phyloP scores from a whole-genome alignment of 2,888 invertebrate species.

The Philaethria dido region DNA sequence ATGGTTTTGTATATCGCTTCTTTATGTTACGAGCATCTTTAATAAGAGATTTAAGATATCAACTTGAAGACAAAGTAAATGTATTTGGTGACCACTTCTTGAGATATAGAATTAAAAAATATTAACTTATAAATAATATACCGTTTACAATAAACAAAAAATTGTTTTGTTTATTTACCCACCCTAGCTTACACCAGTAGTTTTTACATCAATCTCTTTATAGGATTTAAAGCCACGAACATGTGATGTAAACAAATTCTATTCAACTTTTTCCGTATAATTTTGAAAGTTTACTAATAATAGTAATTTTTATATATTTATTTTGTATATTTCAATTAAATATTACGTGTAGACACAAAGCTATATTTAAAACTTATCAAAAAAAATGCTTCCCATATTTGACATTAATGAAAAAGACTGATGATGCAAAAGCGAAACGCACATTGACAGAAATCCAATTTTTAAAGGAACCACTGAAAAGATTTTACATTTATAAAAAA shows the following conservation, averaged over 20 bases:
- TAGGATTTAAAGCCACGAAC: not conserved
- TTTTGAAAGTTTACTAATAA: not conserved
- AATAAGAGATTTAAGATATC: conserved; percentile 24
- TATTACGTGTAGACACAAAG: not conserved
- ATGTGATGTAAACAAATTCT: not conserved
- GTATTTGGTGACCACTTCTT: conserved; percentile 18
- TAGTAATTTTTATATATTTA: not conserved
- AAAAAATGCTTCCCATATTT: conserved; percentile 25
- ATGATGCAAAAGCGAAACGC: conserved; percentile 43
- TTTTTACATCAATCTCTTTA: conserved; percentile 14
- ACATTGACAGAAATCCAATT: conserved; percentile 35
- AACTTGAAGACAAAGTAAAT: conserved; percentile 15
- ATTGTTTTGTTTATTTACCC: conserved; percentile 18
- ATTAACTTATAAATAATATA: conserved; percentile 12
- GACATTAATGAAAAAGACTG: conserved; percentile 46
- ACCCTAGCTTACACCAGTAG: conserved; percentile 7
- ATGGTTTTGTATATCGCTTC: conserved; percentile 34
- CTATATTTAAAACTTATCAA: conserved; percentile 14
- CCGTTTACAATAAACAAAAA: conserved; percentile 19
- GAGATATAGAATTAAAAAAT: conserved; percentile 12
- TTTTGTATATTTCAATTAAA: not conserved
- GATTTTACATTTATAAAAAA: conserved; percentile 70
- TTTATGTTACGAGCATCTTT: conserved; percentile 23
- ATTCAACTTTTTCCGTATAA: not conserved
- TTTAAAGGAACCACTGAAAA: conserved; percentile 44